Evolutionary conservation across 2,113 vertebrate genomes (phyloP).

Genomic region (Nannospalax galili): DNA sequence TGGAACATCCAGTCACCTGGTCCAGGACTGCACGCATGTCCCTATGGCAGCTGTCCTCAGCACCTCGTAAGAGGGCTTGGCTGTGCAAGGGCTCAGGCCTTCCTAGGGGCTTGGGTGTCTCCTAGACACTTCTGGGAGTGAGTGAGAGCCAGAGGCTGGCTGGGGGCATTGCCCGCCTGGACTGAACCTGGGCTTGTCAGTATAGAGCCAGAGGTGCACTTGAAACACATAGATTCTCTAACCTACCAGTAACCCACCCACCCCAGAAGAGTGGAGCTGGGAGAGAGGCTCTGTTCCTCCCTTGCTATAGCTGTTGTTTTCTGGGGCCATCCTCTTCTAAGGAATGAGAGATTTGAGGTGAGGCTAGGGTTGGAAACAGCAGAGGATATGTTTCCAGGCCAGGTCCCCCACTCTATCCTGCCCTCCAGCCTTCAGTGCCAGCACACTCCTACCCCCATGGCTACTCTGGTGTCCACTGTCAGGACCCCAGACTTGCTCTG

Average conservation of each 20-base stretch:
- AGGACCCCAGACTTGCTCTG: neutral
- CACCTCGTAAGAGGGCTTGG: neutral
- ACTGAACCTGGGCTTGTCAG: neutral
- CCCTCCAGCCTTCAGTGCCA: neutral
- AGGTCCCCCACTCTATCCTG: too few relatives aligned
- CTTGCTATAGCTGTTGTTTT: neutral
- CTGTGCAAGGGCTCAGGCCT: fast-evolving
- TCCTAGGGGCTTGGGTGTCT: fast-evolving
- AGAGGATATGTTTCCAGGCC: neutral
- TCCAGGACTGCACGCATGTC: fast-evolving
- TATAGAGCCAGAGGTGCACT: neutral
- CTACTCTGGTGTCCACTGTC: neutral
- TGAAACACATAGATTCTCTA: neutral
- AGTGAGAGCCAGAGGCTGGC: neutral
- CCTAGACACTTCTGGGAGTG: neutral
- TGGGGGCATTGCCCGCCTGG: neutral
- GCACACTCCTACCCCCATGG: fast-evolving
- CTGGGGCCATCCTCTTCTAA: neutral
- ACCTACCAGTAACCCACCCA: too few relatives aligned
- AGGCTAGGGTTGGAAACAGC: neutral
- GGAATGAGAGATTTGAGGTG: neutral
- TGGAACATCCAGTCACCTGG: fast-evolving
- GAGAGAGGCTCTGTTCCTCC: fast-evolving
- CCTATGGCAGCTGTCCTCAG: too few relatives aligned
- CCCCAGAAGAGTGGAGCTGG: too few relatives aligned